Conservation (phyloP, 1,140 invertebrate species). For the Acyrthosiphon pisum region DNA sequence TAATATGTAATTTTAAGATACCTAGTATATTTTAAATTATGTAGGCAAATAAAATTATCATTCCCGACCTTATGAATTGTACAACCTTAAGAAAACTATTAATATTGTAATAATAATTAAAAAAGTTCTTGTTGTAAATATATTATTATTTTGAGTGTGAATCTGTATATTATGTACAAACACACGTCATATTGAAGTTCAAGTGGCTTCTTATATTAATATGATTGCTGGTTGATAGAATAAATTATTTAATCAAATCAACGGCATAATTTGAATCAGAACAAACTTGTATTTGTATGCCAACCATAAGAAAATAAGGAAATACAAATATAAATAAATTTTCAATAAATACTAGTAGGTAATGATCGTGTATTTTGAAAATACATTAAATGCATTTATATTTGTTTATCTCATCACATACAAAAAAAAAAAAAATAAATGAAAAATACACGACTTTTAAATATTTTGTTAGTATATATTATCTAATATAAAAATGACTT, state of each 20-base stretch:
- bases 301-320: neutral
- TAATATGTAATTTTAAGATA: neutral
- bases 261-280: neutral
- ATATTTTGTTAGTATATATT: neutral
- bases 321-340: neutral
- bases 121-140: neutral
- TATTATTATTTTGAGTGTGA: neutral
- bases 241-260: neutral
- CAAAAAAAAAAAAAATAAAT: neutral
- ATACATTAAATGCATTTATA: neutral
- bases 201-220: neutral
- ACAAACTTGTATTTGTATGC: neutral
- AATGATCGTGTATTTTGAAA: neutral
- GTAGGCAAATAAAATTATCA: neutral
- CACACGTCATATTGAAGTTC: neutral
- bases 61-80: neutral
- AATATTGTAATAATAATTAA: neutral
- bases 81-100: neutral
- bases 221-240: neutral
- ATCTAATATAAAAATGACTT: slow-evolving; percentile 21
- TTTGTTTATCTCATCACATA: neutral
- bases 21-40: neutral
- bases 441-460: neutral
- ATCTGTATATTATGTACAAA: neutral
- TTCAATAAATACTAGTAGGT: neutral